Evolutionary conservation across 2,888 invertebrate genomes (phyloP).

Genomic region (Chirona hameri): DNA sequence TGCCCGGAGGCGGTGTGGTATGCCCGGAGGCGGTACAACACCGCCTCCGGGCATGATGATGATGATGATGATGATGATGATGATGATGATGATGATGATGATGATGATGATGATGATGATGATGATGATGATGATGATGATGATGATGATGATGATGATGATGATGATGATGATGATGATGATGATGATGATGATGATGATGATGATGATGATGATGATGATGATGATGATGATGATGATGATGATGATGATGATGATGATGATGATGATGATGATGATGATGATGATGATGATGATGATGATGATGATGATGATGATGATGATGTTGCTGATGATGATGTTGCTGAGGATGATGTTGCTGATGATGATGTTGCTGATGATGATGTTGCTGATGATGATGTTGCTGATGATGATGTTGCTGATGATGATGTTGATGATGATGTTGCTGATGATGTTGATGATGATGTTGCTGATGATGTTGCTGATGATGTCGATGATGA

Average conservation of each 20-base stretch:
- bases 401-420: too few species aligned
- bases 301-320: constrained; percentile 22
- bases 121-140: constrained; percentile 22
- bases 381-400: too few species aligned
- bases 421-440: too few species aligned
- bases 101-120: constrained; percentile 22
- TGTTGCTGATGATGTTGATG: too few species aligned
- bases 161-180: constrained; percentile 22
- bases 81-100: constrained; percentile 22
- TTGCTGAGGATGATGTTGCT: too few species aligned
- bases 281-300: constrained; percentile 22
- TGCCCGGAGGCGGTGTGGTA: too few species aligned
- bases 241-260: constrained; percentile 22
- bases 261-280: constrained; percentile 22
- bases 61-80: constrained; percentile 11
- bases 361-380: too few species aligned
- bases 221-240: constrained; percentile 22
- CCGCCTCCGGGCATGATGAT: too few species aligned
- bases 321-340: too few species aligned
- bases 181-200: constrained; percentile 22
- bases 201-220: constrained; percentile 22
- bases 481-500: too few species aligned
- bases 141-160: constrained; percentile 22
- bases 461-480: too few species aligned
- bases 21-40: too few species aligned